Percentiles rank a stretch among this genome's conserved stretches.
These are phyloP conservation scores for Tinea trinotella DNA, from an alignment of 2,888 invertebrate species.

Conservation along the genomic window DNA sequence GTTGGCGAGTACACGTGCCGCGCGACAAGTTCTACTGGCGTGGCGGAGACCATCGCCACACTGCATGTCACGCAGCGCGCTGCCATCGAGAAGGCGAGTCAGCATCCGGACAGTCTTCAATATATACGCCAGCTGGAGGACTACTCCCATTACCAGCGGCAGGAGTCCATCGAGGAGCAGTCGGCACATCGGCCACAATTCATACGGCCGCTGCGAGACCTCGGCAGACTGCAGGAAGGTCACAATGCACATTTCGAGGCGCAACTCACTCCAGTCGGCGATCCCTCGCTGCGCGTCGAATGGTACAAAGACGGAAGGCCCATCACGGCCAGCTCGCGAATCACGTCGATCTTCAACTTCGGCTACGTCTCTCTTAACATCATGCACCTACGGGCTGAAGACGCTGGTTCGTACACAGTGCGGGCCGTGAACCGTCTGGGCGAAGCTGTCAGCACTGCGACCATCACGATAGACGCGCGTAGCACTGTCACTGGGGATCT, in stretches of 20 bases:
- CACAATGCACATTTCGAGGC: slow-evolving; percentile 95
- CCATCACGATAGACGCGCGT: slow-evolving; percentile 81
- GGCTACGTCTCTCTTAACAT: slow-evolving; percentile 99
- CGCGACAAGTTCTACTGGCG: slow-evolving; percentile 88
- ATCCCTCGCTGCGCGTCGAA: slow-evolving; percentile 94
- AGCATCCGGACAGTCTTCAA: slow-evolving; percentile 92
- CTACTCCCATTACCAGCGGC: slow-evolving; percentile 88
- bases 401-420: slow-evolving; percentile 95
- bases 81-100: slow-evolving; percentile 88
- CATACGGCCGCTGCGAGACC: slow-evolving; percentile 88
- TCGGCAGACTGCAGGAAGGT: slow-evolving; percentile 91
- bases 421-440: slow-evolving; percentile 92
- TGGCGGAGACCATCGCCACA: slow-evolving; percentile 87
- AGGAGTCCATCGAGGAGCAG: slow-evolving; percentile 87
- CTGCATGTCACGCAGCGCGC: slow-evolving; percentile 86
- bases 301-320: slow-evolving; percentile 96
- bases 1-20: slow-evolving; percentile 93
- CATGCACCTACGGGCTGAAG: slow-evolving; percentile 98
- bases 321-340: slow-evolving; percentile 96
- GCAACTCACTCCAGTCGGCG: slow-evolving; percentile 92
- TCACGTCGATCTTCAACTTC: slow-evolving; percentile 98
- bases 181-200: slow-evolving; percentile 87
- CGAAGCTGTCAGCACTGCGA: slow-evolving; percentile 89
- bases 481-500: slow-evolving; percentile 89
- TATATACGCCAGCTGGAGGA: slow-evolving; percentile 93